Conservation (phyloP, 2,113 vertebrate species). For the Mirounga angustirostris region DNA sequence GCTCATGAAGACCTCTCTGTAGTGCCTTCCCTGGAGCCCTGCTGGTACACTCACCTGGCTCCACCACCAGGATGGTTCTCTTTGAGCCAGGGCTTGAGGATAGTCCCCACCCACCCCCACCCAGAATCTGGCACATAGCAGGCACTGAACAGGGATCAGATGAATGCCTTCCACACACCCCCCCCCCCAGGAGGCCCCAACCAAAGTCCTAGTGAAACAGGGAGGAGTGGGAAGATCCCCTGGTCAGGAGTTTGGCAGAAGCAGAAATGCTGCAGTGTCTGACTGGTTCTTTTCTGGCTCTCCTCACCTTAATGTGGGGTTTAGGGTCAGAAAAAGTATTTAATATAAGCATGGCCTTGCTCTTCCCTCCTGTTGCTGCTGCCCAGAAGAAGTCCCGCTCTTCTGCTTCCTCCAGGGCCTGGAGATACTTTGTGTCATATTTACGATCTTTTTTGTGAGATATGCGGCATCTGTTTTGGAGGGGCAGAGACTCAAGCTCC, state of each 20-base stretch:
- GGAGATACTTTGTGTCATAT: background rate
- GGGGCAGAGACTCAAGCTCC: background rate
- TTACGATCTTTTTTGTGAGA: background rate
- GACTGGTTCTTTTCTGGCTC: background rate
- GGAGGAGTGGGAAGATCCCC: background rate
- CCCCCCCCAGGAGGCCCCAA: background rate
- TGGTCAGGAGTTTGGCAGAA: background rate
- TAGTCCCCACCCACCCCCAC: background rate
- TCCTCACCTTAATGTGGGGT: background rate
- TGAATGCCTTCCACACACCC: background rate
- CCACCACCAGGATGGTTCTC: background rate
- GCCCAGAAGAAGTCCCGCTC: background rate
- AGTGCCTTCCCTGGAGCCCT: background rate
- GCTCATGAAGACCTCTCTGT: background rate
- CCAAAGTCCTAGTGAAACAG: background rate
- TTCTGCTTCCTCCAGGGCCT: background rate
- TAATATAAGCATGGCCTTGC: background rate
- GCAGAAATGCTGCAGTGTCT: background rate
- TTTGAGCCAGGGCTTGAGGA: background rate
- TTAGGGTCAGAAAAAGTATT: background rate
- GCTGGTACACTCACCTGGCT: background rate
- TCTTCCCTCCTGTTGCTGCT: background rate
- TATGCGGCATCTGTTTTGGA: background rate
- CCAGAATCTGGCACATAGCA: background rate
- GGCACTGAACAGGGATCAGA: background rate